These are phyloP conservation scores for Dreissena polymorpha DNA, from an alignment of 1,140 invertebrate species.

Conservation along the genomic window DNA sequence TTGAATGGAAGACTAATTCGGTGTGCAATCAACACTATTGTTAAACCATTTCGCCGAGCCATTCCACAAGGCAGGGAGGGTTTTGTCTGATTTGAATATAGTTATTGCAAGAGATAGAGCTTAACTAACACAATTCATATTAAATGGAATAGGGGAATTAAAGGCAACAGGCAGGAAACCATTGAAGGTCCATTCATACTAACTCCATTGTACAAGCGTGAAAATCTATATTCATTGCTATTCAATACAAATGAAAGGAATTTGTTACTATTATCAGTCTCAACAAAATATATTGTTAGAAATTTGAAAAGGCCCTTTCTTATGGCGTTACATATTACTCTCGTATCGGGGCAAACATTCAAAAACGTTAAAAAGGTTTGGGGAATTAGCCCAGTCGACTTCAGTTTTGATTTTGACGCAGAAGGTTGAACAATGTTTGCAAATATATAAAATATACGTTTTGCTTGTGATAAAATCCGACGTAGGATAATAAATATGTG, in stretches of 20 bases:
- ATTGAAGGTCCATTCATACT: conserved; percentile 38
- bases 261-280: conserved; percentile 70
- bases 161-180: conserved; percentile 24
- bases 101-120: conserved; percentile 31
- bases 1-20: background rate
- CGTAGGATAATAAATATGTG: no score
- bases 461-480: no score
- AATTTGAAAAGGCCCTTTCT: conserved; percentile 73
- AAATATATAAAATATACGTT: no score
- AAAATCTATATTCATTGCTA: conserved; percentile 71
- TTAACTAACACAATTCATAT: conserved; percentile 55
- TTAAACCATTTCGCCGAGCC: background rate
- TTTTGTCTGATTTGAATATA: conserved; percentile 32
- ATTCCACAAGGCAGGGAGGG: background rate
- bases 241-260: conserved; percentile 68
- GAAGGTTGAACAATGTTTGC: background rate
- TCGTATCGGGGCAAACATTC: conserved; percentile 43
- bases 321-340: conserved; percentile 73
- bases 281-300: conserved; percentile 75
- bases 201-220: conserved; percentile 58
- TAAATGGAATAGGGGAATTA: conserved; percentile 38
- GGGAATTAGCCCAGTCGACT: conserved; percentile 34
- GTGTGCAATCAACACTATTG: conserved; percentile 42
- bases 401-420: conserved; percentile 34
- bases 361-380: background rate